These are phyloP conservation scores for Atrina japonica DNA, from an alignment of 2,888 invertebrate genomes.

Conservation along the genomic window DNA sequence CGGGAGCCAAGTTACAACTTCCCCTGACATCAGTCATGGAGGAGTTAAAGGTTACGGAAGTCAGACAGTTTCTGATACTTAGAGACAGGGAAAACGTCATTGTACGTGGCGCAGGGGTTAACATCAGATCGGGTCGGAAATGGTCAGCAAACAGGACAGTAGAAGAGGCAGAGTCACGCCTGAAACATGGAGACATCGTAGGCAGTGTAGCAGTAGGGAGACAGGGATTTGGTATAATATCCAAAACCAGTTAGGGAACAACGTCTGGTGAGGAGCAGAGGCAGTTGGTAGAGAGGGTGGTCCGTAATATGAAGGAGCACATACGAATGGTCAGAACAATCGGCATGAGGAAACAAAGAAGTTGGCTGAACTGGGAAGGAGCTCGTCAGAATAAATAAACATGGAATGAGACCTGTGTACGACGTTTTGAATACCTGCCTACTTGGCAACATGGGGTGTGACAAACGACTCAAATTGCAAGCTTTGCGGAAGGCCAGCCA, in stretches of 20 bases:
- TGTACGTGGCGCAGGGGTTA: slow-evolving; percentile 1
- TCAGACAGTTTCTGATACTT: slow-evolving; percentile 31
- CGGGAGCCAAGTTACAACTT: slow-evolving; percentile 35
- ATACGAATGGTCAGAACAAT: too few species aligned
- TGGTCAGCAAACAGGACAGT: slow-evolving; percentile 28
- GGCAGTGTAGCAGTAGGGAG: slow-evolving; percentile 3
- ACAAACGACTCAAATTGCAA: slow-evolving; percentile 26
- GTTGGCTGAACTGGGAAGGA: too few species aligned
- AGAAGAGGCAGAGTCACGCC: slow-evolving; percentile 28
- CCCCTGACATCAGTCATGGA: slow-evolving; percentile 37
- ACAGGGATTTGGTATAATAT: background rate
- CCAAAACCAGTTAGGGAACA: background rate
- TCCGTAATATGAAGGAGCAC: background rate
- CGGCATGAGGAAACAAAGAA: slow-evolving; percentile 13
- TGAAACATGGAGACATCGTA: slow-evolving; percentile 20
- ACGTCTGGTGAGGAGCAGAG: background rate
- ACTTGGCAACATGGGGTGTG: slow-evolving; percentile 13
- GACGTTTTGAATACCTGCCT: slow-evolving; percentile 17
- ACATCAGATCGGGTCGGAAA: slow-evolving; percentile 23
- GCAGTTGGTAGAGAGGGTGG: too few species aligned
- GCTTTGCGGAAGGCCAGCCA: slow-evolving; percentile 32
- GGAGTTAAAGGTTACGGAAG: slow-evolving; percentile 42
- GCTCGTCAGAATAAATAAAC: slow-evolving; percentile 26
- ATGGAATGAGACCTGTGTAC: slow-evolving; percentile 19
- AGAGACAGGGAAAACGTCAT: slow-evolving; percentile 20